Evolutionary conservation across 2,113 vertebrate genomes (phyloP).

Genomic region (Aldabrachelys gigantea): DNA sequence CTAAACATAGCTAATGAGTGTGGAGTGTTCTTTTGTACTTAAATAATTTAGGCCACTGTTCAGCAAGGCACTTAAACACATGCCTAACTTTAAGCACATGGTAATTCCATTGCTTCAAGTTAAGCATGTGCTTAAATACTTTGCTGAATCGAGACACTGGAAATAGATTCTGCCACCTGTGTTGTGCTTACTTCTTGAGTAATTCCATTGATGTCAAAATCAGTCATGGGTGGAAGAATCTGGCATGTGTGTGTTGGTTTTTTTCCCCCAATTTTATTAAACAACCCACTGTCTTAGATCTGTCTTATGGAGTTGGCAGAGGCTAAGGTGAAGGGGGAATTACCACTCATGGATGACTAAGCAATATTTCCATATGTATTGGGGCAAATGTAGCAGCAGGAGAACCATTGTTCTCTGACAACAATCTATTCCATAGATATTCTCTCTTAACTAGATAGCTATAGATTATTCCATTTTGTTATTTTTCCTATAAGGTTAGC

Average conservation of each 20-base stretch:
- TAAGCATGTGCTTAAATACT: background rate
- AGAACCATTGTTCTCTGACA: background rate
- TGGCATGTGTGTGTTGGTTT: background rate
- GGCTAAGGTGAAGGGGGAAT: background rate
- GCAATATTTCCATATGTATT: background rate
- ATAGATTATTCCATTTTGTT: background rate
- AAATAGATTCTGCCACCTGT: background rate
- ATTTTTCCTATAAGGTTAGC: background rate
- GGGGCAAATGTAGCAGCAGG: background rate
- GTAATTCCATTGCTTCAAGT: background rate
- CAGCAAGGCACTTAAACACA: background rate
- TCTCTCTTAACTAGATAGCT: background rate
- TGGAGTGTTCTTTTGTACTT: background rate
- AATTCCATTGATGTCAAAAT: background rate
- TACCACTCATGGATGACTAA: background rate
- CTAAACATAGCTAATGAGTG: background rate
- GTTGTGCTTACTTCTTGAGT: background rate
- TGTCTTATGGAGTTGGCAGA: background rate
- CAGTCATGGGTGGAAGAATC: background rate
- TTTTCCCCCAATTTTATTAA: background rate
- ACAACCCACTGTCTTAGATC: background rate
- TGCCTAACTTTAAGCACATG: background rate
- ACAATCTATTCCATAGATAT: background rate
- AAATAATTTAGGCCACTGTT: background rate
- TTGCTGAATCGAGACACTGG: background rate